Conservation (phyloP, 2,888 invertebrate species). For the Minunthozetes semirufus region DNA sequence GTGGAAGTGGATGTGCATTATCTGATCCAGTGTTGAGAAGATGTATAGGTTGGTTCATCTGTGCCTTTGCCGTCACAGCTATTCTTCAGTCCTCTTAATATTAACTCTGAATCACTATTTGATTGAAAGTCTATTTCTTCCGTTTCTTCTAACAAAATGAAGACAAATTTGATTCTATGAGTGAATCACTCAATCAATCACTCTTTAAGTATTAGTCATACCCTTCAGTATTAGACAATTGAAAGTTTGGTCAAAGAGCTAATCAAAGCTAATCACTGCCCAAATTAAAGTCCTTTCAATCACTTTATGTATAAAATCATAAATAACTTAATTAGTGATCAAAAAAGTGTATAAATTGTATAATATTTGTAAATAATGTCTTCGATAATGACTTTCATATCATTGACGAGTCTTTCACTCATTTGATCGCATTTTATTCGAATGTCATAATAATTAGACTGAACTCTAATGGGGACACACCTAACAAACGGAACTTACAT, state of each 20-base stretch:
- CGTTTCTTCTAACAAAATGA: background rate
- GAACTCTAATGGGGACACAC: no score
- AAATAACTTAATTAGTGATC: no score
- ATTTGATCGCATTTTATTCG: no score
- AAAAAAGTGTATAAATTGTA: no score
- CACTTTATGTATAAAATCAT: no score
- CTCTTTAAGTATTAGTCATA: background rate
- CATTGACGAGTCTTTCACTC: no score
- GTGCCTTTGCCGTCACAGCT: conserved; percentile 21
- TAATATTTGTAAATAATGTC: no score
- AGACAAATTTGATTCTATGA: background rate
- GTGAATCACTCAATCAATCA: background rate
- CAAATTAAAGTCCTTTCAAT: no score
- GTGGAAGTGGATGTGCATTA: conserved; percentile 15
- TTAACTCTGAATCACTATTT: background rate
- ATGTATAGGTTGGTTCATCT: conserved; percentile 26
- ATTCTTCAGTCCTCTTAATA: background rate
- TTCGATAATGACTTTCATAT: no score
- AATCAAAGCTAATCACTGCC: no score
- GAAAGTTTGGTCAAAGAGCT: background rate
- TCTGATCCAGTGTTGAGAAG: background rate
- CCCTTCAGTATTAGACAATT: background rate
- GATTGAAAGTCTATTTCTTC: conserved; percentile 11
- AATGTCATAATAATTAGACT: no score
- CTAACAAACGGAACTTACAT: no score